Evolutionary conservation across 2,113 vertebrate species (phyloP), one percentile per base, ranked within the genome.

Genomic region (Leucopsar rothschildi): DNA sequence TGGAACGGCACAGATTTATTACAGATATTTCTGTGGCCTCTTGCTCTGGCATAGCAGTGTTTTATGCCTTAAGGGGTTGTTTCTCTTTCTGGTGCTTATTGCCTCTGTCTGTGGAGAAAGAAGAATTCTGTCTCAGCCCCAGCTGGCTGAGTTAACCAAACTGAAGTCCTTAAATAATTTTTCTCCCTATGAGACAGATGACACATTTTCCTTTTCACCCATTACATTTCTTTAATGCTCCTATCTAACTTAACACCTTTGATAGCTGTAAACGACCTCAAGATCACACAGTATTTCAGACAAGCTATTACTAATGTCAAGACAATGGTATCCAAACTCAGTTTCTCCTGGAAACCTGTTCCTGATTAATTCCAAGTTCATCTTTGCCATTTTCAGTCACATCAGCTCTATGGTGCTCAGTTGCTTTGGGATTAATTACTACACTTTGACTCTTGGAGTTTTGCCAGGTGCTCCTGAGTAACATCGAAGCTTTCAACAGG

Each of bases 391-490:
- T 95, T 95, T 80, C 92, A 82, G 90, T 80, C 90, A 71, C 45
- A 65, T 82, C 92, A 80, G 66, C 79, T 90, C 90, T 10, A 3
- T 23, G 42, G 82, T 1, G 14, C 79, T 82, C 66, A 24, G 75
- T 76, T 85, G 79, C 92, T 86, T 69, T 90, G 95, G 90, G 95
- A 95, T 95, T 96, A 96, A 94, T 96, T 95, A 93, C 75, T 55
- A 22, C 23, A 53, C 65, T 92, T 82, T 93, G 82, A 68, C 79
- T 93, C 63, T 66, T 88, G 93, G 88, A 96, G 33, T 15, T 55
- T 53, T 80, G 85, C 93, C 93, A 94, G 82, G 56, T 82, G 90
- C 85, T 95, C 70, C 63, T 31, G 18, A 82, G 75, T 76, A 93
- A 85, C 88, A 90, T 20, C 3, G 39, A 2, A 87, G 70, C 92